Base-by-base conservation (phyloP, 2,888 invertebrate genomes). In the Eupithecia subumbrata region DNA sequence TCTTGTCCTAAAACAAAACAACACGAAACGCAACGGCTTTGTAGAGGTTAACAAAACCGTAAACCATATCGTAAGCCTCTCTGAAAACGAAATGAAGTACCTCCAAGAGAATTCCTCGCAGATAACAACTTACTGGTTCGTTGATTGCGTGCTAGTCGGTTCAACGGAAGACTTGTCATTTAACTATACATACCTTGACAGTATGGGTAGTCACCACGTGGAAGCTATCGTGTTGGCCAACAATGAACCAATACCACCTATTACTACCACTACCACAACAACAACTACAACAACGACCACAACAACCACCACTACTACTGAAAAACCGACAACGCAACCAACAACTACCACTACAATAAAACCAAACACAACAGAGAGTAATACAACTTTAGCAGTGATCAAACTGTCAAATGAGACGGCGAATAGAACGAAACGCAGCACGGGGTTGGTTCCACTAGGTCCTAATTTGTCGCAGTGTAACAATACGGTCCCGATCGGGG, bases 81-180 rank as follows among this genome's bases (percentile, higher is more conserved):
- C 95, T 4, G 88, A 95, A 37, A 94, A 96, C 25, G 98, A 98
- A 88, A 84, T 93, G 52, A 89, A 95, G 71, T 97, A 95, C 87
- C 87, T 98, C 34, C 85, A 87, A 74, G 79, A 84, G 14, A 95
- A 95, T 79, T 87, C 95, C 0, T 95, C 94, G 2, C 86, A 88
- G 9, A 91, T 97, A 18, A 88, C 95, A 40, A 96, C 97, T 0
- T 97, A 96, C 88, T 98, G 98, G 98, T 98, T 97, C 85, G 95
- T 97, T 77, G 97, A 98, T 88, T 98, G 98, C 85, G 90, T 95
- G 72, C 96, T 96, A 84, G 94, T 96, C 72, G 97, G 97, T 56
- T 92, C 96, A 78, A 96, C 96, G 0, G 91, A 94, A 72, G 96
- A 96, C 84, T 95, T 96, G 66, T 90, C 94, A 14, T 96, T 97